A percentile compares a stretch with the other conserved stretches of the same genome.
phyloP scores from a whole-genome alignment of 2,888 invertebrate species.

The Barypeithes pellucidus region DNA sequence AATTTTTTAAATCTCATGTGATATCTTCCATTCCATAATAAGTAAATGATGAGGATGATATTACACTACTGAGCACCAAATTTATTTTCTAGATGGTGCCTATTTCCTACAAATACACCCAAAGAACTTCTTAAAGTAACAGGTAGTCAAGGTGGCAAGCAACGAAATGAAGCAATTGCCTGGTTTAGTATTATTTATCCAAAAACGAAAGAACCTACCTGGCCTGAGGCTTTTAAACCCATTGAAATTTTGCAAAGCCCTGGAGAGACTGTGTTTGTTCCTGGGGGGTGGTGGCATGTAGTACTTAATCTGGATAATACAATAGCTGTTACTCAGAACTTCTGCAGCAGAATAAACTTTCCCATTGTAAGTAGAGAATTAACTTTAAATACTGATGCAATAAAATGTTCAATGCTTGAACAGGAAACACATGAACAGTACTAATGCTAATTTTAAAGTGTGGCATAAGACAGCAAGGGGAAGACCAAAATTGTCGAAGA shows the following conservation, averaged over 20 bases:
- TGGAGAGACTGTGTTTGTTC: constrained; percentile 98
- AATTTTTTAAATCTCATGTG: no score
- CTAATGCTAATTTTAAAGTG: constrained; percentile 66
- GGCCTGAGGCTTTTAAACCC: constrained; percentile 94
- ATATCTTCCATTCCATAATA: no score
- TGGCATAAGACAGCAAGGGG: constrained; percentile 99
- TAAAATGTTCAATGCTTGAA: no score
- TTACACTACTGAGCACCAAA: not conserved
- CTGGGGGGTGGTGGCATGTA: constrained; percentile 99
- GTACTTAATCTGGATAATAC: constrained; percentile 97
- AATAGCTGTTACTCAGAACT: constrained; percentile 98
- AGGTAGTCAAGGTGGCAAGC: constrained; percentile 94
- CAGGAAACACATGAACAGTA: no score
- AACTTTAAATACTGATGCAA: no score
- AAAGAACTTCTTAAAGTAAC: constrained; percentile 94
- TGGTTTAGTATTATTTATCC: constrained; percentile 98
- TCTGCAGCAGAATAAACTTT: constrained; percentile 96
- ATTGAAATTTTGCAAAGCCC: constrained; percentile 96
- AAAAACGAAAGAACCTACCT: constrained; percentile 87
- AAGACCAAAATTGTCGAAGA: constrained; percentile 93
- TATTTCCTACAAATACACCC: constrained; percentile 97
- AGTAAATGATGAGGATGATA: no score
- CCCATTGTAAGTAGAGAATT: constrained; percentile 80
- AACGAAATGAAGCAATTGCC: constrained; percentile 97
- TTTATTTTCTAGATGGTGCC: constrained; percentile 84